Evolutionary conservation across 2,797 vertebrate species (phyloP).

Genomic region (Argentina silus): DNA sequence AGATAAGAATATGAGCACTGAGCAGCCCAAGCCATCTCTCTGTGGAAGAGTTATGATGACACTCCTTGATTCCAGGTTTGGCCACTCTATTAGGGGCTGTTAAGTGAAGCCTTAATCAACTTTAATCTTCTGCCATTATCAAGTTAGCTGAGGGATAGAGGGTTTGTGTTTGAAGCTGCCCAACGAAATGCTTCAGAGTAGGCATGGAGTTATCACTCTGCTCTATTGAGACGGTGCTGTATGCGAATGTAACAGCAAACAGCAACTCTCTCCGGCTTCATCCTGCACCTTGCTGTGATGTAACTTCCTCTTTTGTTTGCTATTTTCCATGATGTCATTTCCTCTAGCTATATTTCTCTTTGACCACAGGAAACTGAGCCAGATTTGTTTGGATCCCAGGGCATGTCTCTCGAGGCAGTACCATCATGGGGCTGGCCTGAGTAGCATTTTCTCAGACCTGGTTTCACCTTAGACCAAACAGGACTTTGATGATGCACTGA

Average conservation of each 20-base stretch:
- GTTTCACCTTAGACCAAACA: not conserved
- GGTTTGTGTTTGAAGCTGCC: conserved; percentile 13
- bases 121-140: conserved; percentile 17
- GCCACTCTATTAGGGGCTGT: not conserved
- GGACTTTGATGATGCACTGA: not conserved
- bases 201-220: no score
- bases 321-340: conserved; percentile 6
- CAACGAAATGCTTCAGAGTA: not conserved
- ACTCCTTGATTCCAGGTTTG: not conserved
- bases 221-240: not conserved
- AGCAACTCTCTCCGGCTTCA: not conserved
- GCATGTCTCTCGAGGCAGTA: not conserved
- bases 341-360: not conserved
- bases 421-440: not conserved
- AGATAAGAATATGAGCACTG: not conserved
- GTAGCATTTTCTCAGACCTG: not conserved
- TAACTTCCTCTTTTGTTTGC: not conserved
- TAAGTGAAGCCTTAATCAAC: conserved; percentile 18
- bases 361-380: conserved; percentile 11
- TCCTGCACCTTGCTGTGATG: not conserved
- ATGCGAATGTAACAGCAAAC: not conserved
- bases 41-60: not conserved
- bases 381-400: not conserved
- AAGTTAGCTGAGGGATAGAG: conserved; percentile 18
- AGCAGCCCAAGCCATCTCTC: not conserved